These are phyloP conservation scores for Montifringilla adamsi DNA, from an alignment of 2,113 vertebrate species.

Conservation along the genomic window DNA sequence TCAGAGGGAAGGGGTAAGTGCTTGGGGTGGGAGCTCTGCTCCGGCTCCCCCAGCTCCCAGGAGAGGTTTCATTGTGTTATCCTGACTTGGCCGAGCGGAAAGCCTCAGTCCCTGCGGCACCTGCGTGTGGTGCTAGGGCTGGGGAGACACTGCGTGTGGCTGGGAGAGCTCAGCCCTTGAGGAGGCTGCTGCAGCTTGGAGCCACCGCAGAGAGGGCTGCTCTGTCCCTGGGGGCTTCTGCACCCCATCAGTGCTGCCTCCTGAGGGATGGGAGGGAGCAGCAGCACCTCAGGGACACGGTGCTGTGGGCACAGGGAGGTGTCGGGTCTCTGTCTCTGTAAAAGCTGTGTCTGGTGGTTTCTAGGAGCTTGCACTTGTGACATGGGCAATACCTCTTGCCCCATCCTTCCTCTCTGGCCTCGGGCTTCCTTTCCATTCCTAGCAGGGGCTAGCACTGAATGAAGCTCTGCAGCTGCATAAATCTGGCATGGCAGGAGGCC, in stretches of 20 bases:
- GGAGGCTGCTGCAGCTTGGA: not conserved
- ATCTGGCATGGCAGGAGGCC: not conserved
- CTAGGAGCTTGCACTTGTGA: not conserved
- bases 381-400: not conserved
- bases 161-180: not conserved
- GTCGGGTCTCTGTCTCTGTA: not conserved
- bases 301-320: not conserved
- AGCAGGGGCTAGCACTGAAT: not conserved
- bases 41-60: fast-evolving
- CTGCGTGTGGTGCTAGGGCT: not conserved
- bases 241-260: not conserved
- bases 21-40: not conserved
- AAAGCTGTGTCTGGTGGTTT: not conserved
- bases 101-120: not conserved
- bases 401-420: not conserved
- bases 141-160: not conserved
- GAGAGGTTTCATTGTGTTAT: constrained; percentile 32
- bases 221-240: not conserved
- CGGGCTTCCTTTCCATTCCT: not conserved
- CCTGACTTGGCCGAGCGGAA: not conserved
- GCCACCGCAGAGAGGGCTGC: not conserved
- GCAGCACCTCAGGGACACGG: fast-evolving
- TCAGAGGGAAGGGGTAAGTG: not conserved
- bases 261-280: fast-evolving
- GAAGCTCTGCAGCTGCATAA: not conserved